Evolutionary conservation across 64 coral and sea anemone genomes (phyloP), one percentile per base, ranked within the genome.

Genomic region (Montipora cactus): DNA sequence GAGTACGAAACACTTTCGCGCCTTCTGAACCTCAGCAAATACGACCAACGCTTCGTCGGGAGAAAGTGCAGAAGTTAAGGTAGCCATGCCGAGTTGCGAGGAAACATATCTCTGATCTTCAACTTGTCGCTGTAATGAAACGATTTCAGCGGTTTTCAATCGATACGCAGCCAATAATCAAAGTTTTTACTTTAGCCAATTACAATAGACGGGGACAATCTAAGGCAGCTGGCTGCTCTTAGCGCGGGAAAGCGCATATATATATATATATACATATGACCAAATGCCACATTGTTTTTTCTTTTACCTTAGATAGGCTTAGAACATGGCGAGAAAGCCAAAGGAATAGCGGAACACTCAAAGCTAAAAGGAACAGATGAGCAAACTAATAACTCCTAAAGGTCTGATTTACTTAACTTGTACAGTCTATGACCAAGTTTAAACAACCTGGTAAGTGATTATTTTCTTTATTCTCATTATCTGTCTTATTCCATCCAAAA

Each of bases 1-100:
- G 47, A 99, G 61, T 8, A 99, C 97, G 52, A 99, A 99, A 79
- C 97, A 99, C 59, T 99, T 96, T 19, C 98, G 95, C 48, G 98
- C 98, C 87, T 96, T 96, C n/a, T 96, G 94, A 0, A 99, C 89
- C 67, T 99, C 98, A 49, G 95, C 89, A 79, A 99, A 99, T 20
- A 99, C 98, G 79, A 85, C 81, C 8, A 99, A 75, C 25, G 98
- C 98, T 75, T 99, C 98, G 57, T 92, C 95, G 16, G 98, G 98
- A 16, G 98, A 99, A 9, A 99, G 95, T 47, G 98, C 92, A 8
- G 98, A 99, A 5, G 98, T 80, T 67, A 99, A 91, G 6, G 97
- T 99, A 47, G 97, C 97, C 53, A 89, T 22, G 13, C 97, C 97
- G 6, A 99, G 89, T 51, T 99, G 97, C 44, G 97, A 96, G 8